Base-by-base conservation (phyloP, 1,140 invertebrate species). In the Drosophila carrolli region DNA sequence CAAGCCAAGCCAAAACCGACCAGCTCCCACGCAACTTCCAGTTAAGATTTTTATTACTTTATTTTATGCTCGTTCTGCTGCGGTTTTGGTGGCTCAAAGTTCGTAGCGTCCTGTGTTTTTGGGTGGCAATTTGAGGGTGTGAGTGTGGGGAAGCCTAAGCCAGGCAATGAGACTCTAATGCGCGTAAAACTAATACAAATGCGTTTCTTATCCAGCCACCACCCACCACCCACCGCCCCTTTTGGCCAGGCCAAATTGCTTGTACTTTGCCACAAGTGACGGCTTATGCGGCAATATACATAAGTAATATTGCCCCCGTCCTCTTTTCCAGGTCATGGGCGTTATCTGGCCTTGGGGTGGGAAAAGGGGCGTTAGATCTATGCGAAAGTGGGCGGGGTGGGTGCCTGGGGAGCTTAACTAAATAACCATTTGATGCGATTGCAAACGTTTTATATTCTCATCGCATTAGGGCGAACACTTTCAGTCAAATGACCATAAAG, bases 111-210 rank as follows among this genome's bases (percentile, higher is more conserved):
- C 43, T 68, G 70, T 29, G 50, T 29, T 27, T 56, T 19, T 38
- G 32, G 35, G 37, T 51, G 13, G 37, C 11, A 8, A 13, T 29
- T 38, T 11, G 23, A 6, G 35, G 40, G 60, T 29, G 60, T 63
- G 29, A 46, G 60, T 16, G 23, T 68, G 19, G 63, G 63, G 37
- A 48, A 48, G 59, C 83, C 61, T 88, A 86, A 86, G 83, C 83
- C 83, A 77, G 84, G 83, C 83, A 88, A 88, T 88, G 83, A 89
- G 83, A 88, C 83, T 89, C 84, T 88, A 88, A 88, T 88, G 83
- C 83, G 83, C 84, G 84, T 89, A 88, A 88, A 88, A 88, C 83
- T 88, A 88, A 88, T 88, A 88, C 83, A 88, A 88, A 88, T 88
- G 83, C 83, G 75, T 88, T 88, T 88, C 84, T 88, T 89, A 88